Conservation (phyloP, 2,113 vertebrate species). For the Poeciliopsis prolifica region DNA sequence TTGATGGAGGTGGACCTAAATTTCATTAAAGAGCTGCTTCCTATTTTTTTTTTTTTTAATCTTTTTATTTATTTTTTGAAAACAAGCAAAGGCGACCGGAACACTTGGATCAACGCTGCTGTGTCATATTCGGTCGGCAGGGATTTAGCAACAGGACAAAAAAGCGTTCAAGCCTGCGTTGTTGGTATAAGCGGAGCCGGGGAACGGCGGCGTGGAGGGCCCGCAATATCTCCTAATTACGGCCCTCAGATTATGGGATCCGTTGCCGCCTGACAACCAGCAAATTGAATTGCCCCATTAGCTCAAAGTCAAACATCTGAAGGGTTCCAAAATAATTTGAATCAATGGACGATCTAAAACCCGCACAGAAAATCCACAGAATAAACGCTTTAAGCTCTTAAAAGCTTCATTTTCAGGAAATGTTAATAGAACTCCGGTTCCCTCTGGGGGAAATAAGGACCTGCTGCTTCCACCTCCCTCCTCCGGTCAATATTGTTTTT, state of each 20-base stretch:
- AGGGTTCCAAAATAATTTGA: constrained; percentile 20
- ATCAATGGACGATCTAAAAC: constrained; percentile 5
- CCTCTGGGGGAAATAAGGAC: not conserved
- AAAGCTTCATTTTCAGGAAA: not conserved
- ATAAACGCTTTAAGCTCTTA: not conserved
- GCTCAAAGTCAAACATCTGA: constrained; percentile 21
- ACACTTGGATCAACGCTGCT: constrained; percentile 11
- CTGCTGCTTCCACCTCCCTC: not conserved
- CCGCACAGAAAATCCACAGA: not conserved
- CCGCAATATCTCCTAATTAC: constrained; percentile 29
- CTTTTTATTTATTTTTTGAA: constrained; percentile 16
- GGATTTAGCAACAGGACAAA: constrained; percentile 11
- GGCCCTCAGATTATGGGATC: constrained; percentile 16
- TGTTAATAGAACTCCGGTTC: not conserved
- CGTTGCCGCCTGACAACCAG: constrained; percentile 36
- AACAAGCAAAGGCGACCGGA: not conserved
- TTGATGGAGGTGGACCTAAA: constrained; percentile 31
- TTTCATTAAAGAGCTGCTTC: constrained; percentile 46
- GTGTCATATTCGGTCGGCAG: constrained; percentile 27
- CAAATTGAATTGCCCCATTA: constrained; percentile 38
- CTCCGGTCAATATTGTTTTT: not conserved
- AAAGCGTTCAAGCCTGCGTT: constrained; percentile 14
- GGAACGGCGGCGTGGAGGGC: constrained; percentile 1
- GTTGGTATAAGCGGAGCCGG: not conserved
- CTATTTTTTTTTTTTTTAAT: constrained; percentile 14